phyloP scores from a whole-genome alignment of 1,140 invertebrate genomes.

The Pissodes strobi region DNA sequence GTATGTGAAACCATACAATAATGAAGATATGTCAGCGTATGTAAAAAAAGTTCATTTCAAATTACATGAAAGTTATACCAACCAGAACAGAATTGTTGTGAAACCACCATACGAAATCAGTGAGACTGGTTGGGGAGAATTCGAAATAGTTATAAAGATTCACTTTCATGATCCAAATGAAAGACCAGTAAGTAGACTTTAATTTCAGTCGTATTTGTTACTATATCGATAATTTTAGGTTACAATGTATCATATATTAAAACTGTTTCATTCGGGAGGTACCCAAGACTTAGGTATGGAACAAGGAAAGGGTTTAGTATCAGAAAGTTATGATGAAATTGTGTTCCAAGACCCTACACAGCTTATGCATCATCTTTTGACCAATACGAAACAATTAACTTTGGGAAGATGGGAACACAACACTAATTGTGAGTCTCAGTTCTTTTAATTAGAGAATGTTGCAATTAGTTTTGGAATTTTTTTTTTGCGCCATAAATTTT shows the following conservation, averaged over 20 bases:
- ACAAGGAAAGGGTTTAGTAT: slow-evolving; percentile 82
- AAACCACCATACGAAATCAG: slow-evolving; percentile 97
- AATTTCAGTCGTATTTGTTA: no score
- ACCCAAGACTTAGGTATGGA: slow-evolving; percentile 63
- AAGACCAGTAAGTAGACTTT: slow-evolving; percentile 85
- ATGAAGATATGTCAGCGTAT: slow-evolving; percentile 93
- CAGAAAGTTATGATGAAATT: slow-evolving; percentile 96
- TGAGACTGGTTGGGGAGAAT: slow-evolving; percentile 99
- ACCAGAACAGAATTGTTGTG: slow-evolving; percentile 88
- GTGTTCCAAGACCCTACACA: slow-evolving; percentile 96
- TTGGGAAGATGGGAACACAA: slow-evolving; percentile 81
- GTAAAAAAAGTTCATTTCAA: slow-evolving; percentile 98
- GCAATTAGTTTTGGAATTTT: no score
- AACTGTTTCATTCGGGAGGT: slow-evolving; percentile 84
- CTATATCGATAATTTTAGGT: no score
- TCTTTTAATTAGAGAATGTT: no score
- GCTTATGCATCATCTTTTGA: slow-evolving; percentile 88
- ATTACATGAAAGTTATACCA: slow-evolving; percentile 96
- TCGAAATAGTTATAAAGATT: slow-evolving; percentile 98
- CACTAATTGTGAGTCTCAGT: slow-evolving; percentile 80
- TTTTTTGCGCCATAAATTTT: no score
- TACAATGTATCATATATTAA: slow-evolving; percentile 93
- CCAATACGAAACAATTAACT: slow-evolving; percentile 74
- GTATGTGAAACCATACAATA: slow-evolving; percentile 92
- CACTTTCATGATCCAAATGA: slow-evolving; percentile 98